Evolutionary conservation across 1,140 invertebrate species (phyloP).

Genomic region (Acromyrmex heyeri): DNA sequence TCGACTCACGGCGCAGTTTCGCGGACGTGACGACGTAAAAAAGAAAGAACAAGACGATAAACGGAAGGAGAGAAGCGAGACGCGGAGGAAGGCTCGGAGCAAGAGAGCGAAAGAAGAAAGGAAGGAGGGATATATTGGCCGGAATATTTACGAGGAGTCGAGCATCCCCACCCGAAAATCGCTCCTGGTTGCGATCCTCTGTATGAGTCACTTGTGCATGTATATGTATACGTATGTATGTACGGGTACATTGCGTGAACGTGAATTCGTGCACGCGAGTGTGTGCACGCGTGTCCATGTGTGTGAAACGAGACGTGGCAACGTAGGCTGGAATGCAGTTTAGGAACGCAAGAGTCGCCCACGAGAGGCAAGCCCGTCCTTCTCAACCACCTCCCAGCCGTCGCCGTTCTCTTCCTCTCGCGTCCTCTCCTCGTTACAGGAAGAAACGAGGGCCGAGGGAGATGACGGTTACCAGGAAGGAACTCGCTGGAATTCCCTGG

Average conservation of each 20-base stretch:
- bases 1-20: constrained; percentile 48
- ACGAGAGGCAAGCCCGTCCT: constrained; percentile 67
- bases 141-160: constrained; percentile 69
- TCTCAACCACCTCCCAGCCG: constrained; percentile 6
- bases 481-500: constrained; percentile 74
- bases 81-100: constrained; percentile 20
- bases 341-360: constrained; percentile 76
- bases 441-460: constrained; percentile 71
- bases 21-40: constrained; percentile 56
- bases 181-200: constrained; percentile 21
- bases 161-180: constrained; percentile 42
- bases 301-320: constrained; percentile 78
- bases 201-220: background rate
- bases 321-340: constrained; percentile 80
- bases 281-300: constrained; percentile 50
- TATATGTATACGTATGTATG: background rate
- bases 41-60: constrained; percentile 42
- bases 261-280: background rate
- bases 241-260: background rate
- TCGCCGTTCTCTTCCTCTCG: constrained; percentile 45
- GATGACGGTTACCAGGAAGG: constrained; percentile 80
- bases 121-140: constrained; percentile 28
- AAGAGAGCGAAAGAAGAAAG: constrained; percentile 50
- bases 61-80: constrained; percentile 46
- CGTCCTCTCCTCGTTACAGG: constrained; percentile 70